Base-by-base conservation (phyloP, 2,797 vertebrate species). In the Siniperca undulata region DNA sequence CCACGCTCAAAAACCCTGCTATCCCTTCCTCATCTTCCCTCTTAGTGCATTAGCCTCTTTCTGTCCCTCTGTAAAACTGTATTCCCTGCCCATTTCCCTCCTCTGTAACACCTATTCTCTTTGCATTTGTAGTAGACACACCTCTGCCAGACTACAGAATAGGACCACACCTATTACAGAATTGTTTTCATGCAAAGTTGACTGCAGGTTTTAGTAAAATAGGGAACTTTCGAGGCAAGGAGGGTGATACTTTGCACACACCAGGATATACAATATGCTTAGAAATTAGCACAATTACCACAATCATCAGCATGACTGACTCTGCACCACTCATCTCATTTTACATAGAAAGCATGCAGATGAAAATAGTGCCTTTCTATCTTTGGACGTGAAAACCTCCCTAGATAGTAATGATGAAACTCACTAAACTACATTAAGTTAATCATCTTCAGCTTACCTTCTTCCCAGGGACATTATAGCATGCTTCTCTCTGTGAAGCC, bases 51-150 rank as follows among this genome's bases (percentile, higher is more conserved):
- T 36, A 44, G 24, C 34, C 46, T 69, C 65, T 58, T 66, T 72
- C 14, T 65, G 11, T 34, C 44, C 22, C 20, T 71, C 19, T 46
- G 46, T 72, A 20, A 65, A 82, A 44, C 53, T 74, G 24, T 0
- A 34, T 66, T 88, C 85, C 73, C 60, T 71, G 53, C 34, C 62
- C 62, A 3, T 75, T 80, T 75, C 76, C 30, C 30, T 8, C 42
- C 20, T 44, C 24, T 60, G 3, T 12, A 40, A 34, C 77, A 83
- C 61, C 55, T 62, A 68, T 68, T 79, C 6, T 73, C 50, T n/a
- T 24, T 53, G 17, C 30, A 65, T 30, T 34, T 70, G 61, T 13
- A 19, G 34, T 0, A 24, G 59, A 56, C 62, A 77, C 77, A 42
- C 68, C 72, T 82, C 10, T 53, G 14, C 0, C 56, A 58, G 20